phyloP scores from a whole-genome alignment of 30 jellyfish, hydroid and myxozoan genomes.

The Aurelia sp. region DNA sequence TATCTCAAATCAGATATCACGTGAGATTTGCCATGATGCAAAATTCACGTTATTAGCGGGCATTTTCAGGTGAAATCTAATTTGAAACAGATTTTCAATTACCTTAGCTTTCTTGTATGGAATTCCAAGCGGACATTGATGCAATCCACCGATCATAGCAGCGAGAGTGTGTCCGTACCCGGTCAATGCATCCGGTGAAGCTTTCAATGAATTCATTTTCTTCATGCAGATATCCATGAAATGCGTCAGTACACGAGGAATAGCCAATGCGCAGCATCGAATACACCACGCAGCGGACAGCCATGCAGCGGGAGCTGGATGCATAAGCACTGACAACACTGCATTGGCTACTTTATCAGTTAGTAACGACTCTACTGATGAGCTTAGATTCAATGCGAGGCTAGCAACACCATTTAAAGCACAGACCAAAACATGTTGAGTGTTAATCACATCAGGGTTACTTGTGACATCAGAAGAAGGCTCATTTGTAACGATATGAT shows the following conservation, averaged over 20 bases:
- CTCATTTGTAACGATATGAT: conserved; percentile 79
- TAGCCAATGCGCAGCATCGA: conserved; percentile 93
- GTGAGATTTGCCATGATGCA: too few relatives aligned
- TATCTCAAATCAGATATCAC: too few relatives aligned
- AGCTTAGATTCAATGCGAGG: conserved; percentile 80
- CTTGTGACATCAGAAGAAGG: conserved; percentile 49
- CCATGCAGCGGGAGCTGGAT: conserved; percentile 99
- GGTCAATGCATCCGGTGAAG: conserved; percentile 87
- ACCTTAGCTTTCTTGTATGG: conserved; percentile 94
- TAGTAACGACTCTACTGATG: conserved; percentile 82
- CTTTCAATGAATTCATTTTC: conserved; percentile 84
- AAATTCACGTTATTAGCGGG: too few relatives aligned
- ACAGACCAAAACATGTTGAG: conserved; percentile 97
- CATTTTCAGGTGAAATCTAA: too few relatives aligned
- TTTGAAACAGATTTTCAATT: background rate
- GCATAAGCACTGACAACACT: conserved; percentile 91
- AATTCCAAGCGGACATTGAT: conserved; percentile 94
- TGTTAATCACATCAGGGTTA: conserved; percentile 84
- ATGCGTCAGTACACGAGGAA: conserved; percentile 80
- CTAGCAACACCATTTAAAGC: conserved; percentile 93
- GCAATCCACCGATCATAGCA: conserved; percentile 94
- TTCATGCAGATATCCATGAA: conserved; percentile 80
- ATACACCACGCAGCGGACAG: conserved; percentile 99
- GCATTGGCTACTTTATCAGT: conserved; percentile 77
- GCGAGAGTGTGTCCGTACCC: conserved; percentile 98